Conservation (phyloP, 2,113 vertebrate genomes). For the Oncorhynchus mykiss region DNA sequence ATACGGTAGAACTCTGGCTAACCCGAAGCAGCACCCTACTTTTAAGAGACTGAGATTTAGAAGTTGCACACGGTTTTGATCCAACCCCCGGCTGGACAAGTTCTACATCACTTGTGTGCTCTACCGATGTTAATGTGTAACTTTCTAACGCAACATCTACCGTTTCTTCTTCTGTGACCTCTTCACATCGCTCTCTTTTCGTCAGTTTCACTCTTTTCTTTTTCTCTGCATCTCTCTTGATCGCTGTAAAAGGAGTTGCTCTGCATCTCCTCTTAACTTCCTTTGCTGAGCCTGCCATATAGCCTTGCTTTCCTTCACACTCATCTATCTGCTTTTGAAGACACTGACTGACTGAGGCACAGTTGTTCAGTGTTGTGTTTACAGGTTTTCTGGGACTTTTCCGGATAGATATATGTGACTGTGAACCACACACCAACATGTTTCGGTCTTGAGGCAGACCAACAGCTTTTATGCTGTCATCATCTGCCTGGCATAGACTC, state of each 20-base stretch:
- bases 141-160: background rate
- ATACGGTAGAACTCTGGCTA: background rate
- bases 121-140: background rate
- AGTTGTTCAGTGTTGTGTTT: background rate
- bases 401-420: background rate
- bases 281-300: background rate
- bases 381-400: conserved; percentile 15
- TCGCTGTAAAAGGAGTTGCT: background rate
- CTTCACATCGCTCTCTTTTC: background rate
- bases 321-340: conserved; percentile 3
- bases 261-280: conserved; percentile 25
- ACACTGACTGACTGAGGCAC: background rate
- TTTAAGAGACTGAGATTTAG: background rate
- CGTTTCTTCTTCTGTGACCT: background rate
- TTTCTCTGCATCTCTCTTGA: conserved; percentile 23
- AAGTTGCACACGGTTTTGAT: background rate
- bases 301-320: background rate
- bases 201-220: conserved; percentile 33
- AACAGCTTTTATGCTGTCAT: background rate
- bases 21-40: background rate
- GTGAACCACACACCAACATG: background rate
- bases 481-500: background rate
- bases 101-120: background rate
- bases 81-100: background rate
- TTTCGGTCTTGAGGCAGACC: background rate